phyloP scores from a whole-genome alignment of 2,797 vertebrate species.

The Falco cherrug region DNA sequence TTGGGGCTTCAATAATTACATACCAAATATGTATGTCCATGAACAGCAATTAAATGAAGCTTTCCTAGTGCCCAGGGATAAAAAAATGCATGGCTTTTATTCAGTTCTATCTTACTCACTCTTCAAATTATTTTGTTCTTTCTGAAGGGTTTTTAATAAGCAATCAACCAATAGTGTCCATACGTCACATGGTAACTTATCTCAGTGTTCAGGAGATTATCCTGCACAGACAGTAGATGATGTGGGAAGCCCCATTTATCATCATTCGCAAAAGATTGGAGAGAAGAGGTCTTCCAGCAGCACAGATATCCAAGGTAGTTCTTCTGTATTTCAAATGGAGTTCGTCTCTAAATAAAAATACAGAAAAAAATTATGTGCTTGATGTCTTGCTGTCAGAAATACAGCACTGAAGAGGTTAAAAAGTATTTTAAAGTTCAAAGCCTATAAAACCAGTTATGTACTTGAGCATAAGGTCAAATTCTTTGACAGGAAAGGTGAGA shows the following conservation, averaged over 20 bases:
- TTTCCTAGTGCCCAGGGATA: background rate
- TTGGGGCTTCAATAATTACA: background rate
- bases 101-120: background rate
- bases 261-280: conserved; percentile 80
- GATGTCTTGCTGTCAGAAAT: background rate
- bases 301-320: conserved; percentile 88
- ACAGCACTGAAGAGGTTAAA: background rate
- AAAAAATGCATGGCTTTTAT: background rate
- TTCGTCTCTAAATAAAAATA: background rate
- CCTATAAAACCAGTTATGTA: background rate
- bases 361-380: background rate
- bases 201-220: conserved; percentile 84
- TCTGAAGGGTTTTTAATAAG: conserved; percentile 83
- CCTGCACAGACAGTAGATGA: conserved; percentile 82
- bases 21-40: background rate
- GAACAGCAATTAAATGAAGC: background rate
- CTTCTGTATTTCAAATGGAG: background rate
- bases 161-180: conserved; percentile 78
- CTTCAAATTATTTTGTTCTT: background rate
- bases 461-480: background rate
- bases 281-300: conserved; percentile 88
- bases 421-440: background rate
- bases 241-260: conserved; percentile 77
- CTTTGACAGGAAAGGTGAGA: background rate
- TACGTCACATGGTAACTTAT: conserved; percentile 84